Conservation (phyloP, 2,888 invertebrate genomes). For the Malachius bipustulatus region DNA sequence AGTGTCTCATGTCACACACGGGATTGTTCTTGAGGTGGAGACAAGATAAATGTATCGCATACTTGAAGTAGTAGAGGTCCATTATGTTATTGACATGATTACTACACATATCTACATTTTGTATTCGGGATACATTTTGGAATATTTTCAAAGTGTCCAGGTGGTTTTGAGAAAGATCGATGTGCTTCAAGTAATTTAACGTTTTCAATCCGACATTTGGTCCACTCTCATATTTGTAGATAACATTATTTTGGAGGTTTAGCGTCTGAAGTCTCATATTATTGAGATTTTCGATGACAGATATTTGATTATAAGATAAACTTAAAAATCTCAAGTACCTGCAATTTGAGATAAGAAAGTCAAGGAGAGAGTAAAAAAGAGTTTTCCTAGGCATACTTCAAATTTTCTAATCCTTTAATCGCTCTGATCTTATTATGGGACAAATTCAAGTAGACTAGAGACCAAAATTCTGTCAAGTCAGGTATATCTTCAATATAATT, state of each 20-base stretch:
- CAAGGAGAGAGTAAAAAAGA: too few species aligned
- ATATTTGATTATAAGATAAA: conserved; percentile 48
- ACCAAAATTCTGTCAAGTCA: conserved; percentile 48
- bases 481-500: conserved; percentile 44
- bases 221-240: conserved; percentile 31
- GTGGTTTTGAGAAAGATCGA: conserved; percentile 44
- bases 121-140: conserved; percentile 31
- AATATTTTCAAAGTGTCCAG: conserved; percentile 43
- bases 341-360: too few species aligned
- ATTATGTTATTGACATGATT: conserved; percentile 33
- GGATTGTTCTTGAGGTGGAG: conserved; percentile 32
- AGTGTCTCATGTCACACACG: conserved; percentile 22
- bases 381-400: conserved; percentile 35
- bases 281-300: conserved; percentile 44
- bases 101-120: conserved; percentile 29
- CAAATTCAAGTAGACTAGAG: conserved; percentile 46
- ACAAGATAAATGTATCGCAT: conserved; percentile 28
- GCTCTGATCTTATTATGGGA: conserved; percentile 47
- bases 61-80: conserved; percentile 31
- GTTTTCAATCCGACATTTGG: conserved; percentile 39
- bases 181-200: conserved; percentile 40
- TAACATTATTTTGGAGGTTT: conserved; percentile 23
- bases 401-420: conserved; percentile 43
- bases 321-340: conserved; percentile 48
- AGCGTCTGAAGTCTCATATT: conserved; percentile 35